Evolutionary conservation across 2,797 vertebrate species (phyloP), one percentile per base, ranked within the genome.

Genomic region (Tachyglossus aculeatus): DNA sequence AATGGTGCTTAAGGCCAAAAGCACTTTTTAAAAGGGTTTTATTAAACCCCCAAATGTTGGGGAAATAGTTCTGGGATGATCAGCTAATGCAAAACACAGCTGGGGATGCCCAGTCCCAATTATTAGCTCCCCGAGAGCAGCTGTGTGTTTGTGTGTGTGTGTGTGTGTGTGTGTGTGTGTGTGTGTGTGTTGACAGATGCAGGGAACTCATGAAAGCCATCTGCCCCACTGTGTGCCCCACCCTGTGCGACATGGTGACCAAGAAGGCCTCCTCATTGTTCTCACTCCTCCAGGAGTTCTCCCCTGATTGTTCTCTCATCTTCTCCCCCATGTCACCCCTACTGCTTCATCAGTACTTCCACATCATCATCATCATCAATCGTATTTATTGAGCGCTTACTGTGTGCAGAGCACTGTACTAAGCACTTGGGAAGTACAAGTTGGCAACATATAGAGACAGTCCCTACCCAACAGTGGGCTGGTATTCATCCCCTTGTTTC

Each of bases 11-110:
- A 67, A 77, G 75, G 57, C 52, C 18, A 74, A 56, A 33, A 36
- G 12, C 33, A 37, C 54, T 58, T 81, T 70, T 38, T 76, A 60
- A 41, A 25, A 80, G 64, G 68, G 31, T 71, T 65, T 82, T 62
- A 29, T 24, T 57, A 70, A 65, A 61, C 51, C 39, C 40, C 29
- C 18, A 50, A 45, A 56, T 37, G 47, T 9, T 40, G 39, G 67
- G 24, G 11, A 52, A 59, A 53, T n/a, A 32, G 39, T 18, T 52
- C 36, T 38, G n/a, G 18, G 22, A 39, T 51, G 37, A 27, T 9
- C 16, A 32, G 19, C n/a, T 25, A 6, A 11, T 15, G 14, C 5
- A 27, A n/a, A 18, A 22, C 24, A 25, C 19, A 27, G 50, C 1
- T 3, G 8, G 18, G 21, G 0, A 1, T 33, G 32, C 9, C 15